Base-by-base conservation (phyloP, 2,888 invertebrate genomes). In the Rhagonycha lutea region DNA sequence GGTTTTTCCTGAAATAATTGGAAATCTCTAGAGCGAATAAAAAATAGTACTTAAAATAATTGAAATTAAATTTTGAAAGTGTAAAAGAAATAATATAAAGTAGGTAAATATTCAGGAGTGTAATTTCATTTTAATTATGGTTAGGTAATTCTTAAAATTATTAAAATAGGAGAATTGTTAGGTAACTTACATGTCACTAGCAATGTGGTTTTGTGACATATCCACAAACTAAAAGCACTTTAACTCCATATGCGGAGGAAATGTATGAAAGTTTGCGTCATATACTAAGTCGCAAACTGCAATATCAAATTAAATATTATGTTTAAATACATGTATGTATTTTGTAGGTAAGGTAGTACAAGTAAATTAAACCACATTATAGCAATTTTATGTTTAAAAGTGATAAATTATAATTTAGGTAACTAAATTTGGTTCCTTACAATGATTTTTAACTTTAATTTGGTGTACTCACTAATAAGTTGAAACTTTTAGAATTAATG, bases 141-240 rank as follows among this genome's bases (percentile, higher is more conserved):
- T 65, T 65, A 65, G 63, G 4, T 32, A 29, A 12, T 14, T 23
- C 2, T 29, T 18, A 62, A 63, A 24, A 47, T 23, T 24, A 70
- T 76, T 70, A 76, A 62, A 70, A 61, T 18, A 70, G 71, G 73
- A 76, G 23, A 60, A 69, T 63, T 61, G 69, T 71, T 29, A 69
- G 29, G 47, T 73, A 76, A 76, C 74, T 68, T 72, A 80, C 68
- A 79, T 81, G 82, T 82, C 81, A 82, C 74, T 76, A 74, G 77
- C 82, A 82, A 78, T 61, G 73, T 70, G 75, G 79, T 74, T 75
- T 69, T 72, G 77, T 78, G 78, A 77, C 80, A 80, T 77, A 79
- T 75, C 79, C 81, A 79, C 81, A 75, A 81, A 80, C 81, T 81
- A 83, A 83, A 82, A 82, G 81, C 81, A 80, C 81, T 83, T 83